Conservation (phyloP, 2,113 vertebrate genomes). For the Sceloporus undulatus region DNA sequence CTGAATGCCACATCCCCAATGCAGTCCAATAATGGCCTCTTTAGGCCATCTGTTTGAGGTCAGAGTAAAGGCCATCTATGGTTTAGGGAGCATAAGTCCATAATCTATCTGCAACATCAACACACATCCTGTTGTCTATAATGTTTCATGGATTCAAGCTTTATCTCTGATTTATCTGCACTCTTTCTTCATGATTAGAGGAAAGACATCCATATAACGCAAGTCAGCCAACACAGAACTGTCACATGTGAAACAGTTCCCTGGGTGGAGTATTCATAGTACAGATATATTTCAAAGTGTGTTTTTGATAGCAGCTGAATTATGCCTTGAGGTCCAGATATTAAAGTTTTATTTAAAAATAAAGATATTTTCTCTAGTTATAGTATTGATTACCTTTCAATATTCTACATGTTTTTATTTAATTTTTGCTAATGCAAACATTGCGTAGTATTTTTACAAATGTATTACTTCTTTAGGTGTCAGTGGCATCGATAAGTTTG, state of each 20-base stretch:
- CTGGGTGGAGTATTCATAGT: neutral
- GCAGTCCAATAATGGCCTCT: too few species aligned
- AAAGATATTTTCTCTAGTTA: neutral
- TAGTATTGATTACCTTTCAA: constrained; percentile 1
- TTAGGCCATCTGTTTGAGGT: too few species aligned
- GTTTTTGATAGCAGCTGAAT: neutral
- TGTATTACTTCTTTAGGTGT: constrained; percentile 75
- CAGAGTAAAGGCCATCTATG: too few species aligned
- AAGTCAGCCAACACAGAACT: neutral
- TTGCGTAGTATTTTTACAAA: neutral
- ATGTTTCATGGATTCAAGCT: neutral
- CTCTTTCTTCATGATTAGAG: neutral
- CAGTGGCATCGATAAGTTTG: constrained; percentile 86
- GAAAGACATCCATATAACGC: neutral
- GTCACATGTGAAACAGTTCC: neutral
- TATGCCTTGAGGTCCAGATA: too few species aligned
- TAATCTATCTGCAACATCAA: neutral
- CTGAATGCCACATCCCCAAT: too few species aligned
- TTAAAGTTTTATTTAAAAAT: constrained; percentile 34
- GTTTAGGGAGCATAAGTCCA: neutral
- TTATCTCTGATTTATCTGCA: neutral
- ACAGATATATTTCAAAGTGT: neutral
- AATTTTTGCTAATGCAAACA: constrained; percentile 27
- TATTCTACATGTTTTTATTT: constrained; percentile 26
- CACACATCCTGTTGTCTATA: neutral